Conservation (phyloP, 2,113 vertebrate genomes). For the Neolamprologus modestus region DNA sequence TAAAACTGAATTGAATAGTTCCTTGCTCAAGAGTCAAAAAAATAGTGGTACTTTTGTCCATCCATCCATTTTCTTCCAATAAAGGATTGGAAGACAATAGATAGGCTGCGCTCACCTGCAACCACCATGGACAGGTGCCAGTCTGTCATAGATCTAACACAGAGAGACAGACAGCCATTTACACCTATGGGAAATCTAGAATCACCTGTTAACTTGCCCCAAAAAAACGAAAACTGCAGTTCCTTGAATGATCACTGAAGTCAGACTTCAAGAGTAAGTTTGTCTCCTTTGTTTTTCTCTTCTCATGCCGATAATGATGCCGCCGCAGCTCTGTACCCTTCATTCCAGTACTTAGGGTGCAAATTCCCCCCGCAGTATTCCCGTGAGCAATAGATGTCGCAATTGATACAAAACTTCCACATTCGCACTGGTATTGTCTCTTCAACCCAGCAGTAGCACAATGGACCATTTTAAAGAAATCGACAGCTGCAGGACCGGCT, state of each 20-base stretch:
- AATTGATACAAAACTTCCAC: background rate
- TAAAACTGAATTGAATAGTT: background rate
- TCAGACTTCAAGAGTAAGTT: background rate
- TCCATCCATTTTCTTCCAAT: background rate
- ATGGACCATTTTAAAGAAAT: background rate
- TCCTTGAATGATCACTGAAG: background rate
- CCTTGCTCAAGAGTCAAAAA: background rate
- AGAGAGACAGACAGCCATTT: background rate
- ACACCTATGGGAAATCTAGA: background rate
- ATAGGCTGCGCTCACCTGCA: background rate
- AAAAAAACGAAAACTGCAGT: accelerated
- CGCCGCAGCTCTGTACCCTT: background rate
- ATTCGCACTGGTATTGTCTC: background rate
- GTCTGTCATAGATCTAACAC: background rate
- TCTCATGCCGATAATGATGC: background rate
- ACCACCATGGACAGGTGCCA: background rate
- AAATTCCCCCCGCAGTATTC: background rate
- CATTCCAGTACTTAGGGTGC: background rate
- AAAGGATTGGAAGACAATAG: background rate
- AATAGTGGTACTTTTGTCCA: background rate
- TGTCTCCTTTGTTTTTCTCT: background rate
- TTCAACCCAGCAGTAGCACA: background rate
- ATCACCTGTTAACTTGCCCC: background rate
- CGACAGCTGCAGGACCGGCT: background rate
- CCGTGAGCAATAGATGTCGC: background rate